Percentiles rank a stretch among this genome's conserved stretches.
These are phyloP conservation scores for Entomobrya multifasciata DNA, from an alignment of 2,888 invertebrate genomes.

Conservation along the genomic window DNA sequence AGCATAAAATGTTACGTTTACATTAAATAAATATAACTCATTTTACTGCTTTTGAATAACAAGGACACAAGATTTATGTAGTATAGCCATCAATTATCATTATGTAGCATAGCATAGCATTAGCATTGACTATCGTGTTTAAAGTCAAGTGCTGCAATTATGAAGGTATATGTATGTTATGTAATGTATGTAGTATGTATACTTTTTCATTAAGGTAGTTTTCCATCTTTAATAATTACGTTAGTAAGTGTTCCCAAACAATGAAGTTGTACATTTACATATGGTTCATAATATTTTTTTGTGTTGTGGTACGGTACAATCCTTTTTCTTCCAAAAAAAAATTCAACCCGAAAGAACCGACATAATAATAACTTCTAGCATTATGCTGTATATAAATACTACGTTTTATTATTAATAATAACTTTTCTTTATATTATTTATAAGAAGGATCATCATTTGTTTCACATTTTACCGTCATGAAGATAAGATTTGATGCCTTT, in stretches of 20 bases:
- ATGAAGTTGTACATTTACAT: conserved; percentile 49
- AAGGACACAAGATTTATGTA: conserved; percentile 11
- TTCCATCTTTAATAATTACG: conserved; percentile 4
- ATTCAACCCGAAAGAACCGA: not conserved
- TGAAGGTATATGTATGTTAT: not conserved
- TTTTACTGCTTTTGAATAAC: not conserved
- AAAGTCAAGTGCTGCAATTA: no score
- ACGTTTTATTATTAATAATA: not conserved
- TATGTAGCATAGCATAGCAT: no score
- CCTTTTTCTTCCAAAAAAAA: not conserved
- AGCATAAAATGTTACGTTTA: not conserved
- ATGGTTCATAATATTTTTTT: conserved; percentile 40
- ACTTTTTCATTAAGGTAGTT: not conserved
- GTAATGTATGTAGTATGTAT: not conserved
- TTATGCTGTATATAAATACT: not conserved
- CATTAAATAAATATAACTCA: not conserved
- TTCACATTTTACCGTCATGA: not conserved
- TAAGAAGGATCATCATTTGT: not conserved
- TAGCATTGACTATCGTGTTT: no score
- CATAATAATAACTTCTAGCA: not conserved
- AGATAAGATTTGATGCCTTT: not conserved
- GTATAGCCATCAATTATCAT: no score
- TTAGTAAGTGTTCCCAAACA: conserved; percentile 50
- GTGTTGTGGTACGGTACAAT: no score
- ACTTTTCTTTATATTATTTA: not conserved